Evolutionary conservation across 2,113 vertebrate genomes (phyloP), one percentile per base, ranked within the genome.

Genomic region (Ptilonorhynchus violaceus): DNA sequence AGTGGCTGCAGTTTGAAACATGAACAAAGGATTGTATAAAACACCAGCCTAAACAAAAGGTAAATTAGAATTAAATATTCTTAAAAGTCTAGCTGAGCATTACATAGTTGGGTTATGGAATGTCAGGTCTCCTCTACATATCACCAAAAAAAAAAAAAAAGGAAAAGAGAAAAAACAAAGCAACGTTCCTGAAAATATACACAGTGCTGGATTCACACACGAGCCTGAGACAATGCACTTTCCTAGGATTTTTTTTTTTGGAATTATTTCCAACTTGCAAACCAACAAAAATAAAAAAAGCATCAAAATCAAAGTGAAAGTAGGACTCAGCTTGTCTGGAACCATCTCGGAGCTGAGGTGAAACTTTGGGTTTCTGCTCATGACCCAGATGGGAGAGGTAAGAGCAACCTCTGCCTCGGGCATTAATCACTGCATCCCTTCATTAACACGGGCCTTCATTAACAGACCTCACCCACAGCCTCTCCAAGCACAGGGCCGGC

Each of bases 161-260:
- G 8, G 13, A 66, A 67, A 68, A 62, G 42, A 16, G 30, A 58
- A 50, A 52, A 76, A 50, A 44, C 87, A 95, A 97, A 97, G 93
- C 89, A 95, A 96, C 67, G 49, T 68, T 97, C 93, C 94, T 96
- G 93, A 96, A 96, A 81, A 96, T 89, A 88, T 92, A 96, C 92
- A 97, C 72, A 96, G 97, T 97, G 97, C 96, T 92, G 47, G 85
- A 97, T 94, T 94, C 97, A 96, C 97, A 95, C 96, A 94, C 69
- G 86, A 95, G 97, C 97, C 97, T 97, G 98, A 98, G 98, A 96
- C 81, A 95, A 91, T 63, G 83, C 11, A 83, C 58, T 94, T 96
- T 94, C 89, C 88, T 96, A 47, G 37, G 53, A 46, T 49, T 73
- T 89, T n/a, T 91, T n/a, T n/a, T 39, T 39, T 39, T 60, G 92